Evolutionary conservation across 1,140 invertebrate species (phyloP).

Genomic region (Eurosta solidaginis): DNA sequence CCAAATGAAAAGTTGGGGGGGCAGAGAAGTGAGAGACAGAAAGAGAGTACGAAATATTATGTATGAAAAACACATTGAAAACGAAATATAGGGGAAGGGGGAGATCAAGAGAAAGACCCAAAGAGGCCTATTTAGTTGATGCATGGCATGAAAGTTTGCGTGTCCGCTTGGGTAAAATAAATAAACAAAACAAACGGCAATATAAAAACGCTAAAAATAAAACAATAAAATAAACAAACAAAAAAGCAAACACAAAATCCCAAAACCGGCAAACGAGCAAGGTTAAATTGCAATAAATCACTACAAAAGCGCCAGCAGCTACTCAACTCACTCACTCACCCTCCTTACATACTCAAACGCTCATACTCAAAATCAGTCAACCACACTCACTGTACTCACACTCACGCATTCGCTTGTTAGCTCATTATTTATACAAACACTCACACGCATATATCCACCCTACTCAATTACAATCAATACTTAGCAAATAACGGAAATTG

Average conservation of each 20-base stretch:
- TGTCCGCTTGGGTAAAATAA: conserved; percentile 5
- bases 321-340: background rate
- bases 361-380: background rate
- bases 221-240: background rate
- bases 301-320: background rate
- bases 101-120: background rate
- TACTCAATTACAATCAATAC: conserved; percentile 24
- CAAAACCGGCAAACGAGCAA: conserved; percentile 3
- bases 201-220: background rate
- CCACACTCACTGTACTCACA: background rate
- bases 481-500: conserved; percentile 13
- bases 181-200: no score
- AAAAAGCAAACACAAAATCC: no score
- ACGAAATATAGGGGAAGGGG: background rate
- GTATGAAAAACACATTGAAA: no score
- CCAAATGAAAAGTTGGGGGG: background rate
- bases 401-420: no score
- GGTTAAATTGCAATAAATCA: background rate
- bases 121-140: background rate
- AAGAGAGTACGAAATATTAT: no score
- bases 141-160: background rate
- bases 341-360: background rate
- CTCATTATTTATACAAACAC: background rate
- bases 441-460: no score
- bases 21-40: background rate